A percentile compares a stretch with the other conserved stretches of the same genome.
phyloP scores from a whole-genome alignment of 2,888 invertebrate genomes.

The Euzetes globulus region DNA sequence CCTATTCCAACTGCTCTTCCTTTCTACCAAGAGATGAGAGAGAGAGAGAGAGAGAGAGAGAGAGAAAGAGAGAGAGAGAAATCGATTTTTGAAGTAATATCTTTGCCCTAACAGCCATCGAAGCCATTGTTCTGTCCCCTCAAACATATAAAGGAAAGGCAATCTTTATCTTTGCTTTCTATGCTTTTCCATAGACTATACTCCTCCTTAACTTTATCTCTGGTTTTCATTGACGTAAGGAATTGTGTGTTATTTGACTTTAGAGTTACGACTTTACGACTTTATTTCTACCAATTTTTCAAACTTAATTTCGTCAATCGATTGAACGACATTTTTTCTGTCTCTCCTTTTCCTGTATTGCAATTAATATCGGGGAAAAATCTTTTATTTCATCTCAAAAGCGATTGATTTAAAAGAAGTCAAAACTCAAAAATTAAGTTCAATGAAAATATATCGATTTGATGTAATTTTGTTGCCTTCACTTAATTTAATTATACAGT shows the following conservation, averaged over 20 bases:
- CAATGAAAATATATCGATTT: constrained; percentile 7
- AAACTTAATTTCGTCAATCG: constrained; percentile 9
- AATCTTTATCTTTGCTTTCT: constrained; percentile 19
- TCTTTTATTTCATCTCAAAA: not conserved
- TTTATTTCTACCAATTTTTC: constrained; percentile 15
- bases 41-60: not conserved
- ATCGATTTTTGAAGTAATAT: constrained; percentile 26
- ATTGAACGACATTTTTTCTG: not conserved
- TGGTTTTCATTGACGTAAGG: not conserved
- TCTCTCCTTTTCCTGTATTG: constrained; percentile 3
- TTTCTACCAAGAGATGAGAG: not conserved
- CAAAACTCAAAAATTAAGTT: not conserved
- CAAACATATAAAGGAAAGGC: constrained; percentile 18
- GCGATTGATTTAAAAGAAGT: not conserved
- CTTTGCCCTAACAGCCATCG: constrained; percentile 12
- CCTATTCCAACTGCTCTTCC: not conserved
- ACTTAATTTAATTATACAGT: not conserved
- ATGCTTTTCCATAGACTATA: not conserved
- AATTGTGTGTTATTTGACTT: constrained; percentile 3
- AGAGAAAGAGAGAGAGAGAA: not conserved
- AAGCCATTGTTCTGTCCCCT: constrained; percentile 14
- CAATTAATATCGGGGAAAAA: constrained; percentile 8
- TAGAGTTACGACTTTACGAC: constrained; percentile 17
- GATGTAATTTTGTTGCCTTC: not conserved
- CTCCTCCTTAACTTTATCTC: constrained; percentile 21